Conservation (phyloP, 2,113 vertebrate species). For the Macquaria ambigua region DNA sequence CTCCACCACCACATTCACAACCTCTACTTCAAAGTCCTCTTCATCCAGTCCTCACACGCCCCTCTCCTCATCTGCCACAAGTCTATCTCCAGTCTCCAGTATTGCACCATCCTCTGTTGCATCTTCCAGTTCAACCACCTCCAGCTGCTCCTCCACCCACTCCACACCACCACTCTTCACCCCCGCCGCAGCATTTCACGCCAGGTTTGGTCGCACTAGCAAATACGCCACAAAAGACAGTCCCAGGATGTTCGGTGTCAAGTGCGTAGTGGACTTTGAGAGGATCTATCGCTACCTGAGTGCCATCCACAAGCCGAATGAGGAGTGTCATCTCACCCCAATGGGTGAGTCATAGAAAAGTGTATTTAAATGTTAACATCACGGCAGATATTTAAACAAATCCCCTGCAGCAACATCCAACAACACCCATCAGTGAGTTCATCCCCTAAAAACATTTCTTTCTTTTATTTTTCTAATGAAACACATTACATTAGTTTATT, state of each 20-base stretch:
- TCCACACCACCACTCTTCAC: neutral
- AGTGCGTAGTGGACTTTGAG: constrained; percentile 79
- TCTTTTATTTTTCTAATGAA: too few relatives aligned
- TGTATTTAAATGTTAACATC: neutral
- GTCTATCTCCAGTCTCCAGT: neutral
- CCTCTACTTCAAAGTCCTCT: neutral
- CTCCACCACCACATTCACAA: neutral
- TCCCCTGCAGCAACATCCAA: neutral
- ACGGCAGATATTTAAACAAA: neutral
- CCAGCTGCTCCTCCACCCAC: neutral
- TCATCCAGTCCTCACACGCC: neutral
- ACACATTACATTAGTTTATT: too few relatives aligned
- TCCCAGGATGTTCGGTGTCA: constrained; percentile 6
- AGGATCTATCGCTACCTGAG: constrained; percentile 82
- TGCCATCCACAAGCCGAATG: constrained; percentile 19
- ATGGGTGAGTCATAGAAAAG: constrained; percentile 78
- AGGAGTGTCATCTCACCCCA: constrained; percentile 65
- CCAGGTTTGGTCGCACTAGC: constrained; percentile 5
- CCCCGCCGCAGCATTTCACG: rapidly evolving
- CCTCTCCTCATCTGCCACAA: neutral
- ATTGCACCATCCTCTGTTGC: neutral
- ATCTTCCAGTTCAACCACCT: neutral
- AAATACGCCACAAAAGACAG: neutral
- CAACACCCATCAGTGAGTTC: neutral
- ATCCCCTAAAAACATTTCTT: too few relatives aligned